Base-by-base conservation (phyloP, 2,797 vertebrate genomes). In the Enoplosus armatus region DNA sequence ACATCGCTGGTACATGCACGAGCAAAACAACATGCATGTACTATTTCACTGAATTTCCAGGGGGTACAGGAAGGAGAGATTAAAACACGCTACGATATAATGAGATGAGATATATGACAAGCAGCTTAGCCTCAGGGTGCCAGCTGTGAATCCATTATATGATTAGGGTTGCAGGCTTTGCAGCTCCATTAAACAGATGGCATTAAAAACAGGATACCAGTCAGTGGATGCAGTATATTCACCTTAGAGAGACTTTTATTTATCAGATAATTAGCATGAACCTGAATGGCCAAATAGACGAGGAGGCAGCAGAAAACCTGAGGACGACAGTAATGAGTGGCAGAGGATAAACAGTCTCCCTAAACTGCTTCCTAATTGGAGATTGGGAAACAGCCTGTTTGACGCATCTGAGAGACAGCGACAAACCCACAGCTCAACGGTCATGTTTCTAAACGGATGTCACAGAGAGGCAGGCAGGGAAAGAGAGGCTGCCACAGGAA, bases 121-220 rank as follows among this genome's bases (percentile, higher is more conserved):
- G 33, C 31, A 51, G 50, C 55, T 62, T 56, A 43, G 63, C 68
- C 67, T 60, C 33, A 18, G 22, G 20, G 24, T 18, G 18, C 9
- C 66, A 70, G 15, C 55, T 71, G 61, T 47, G 20, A 75, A 55
- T 53, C 54, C 9, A 72, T 55, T 31, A 47, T 27, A 16, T 41
- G 43, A 72, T 56, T 27, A 75, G 48, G 35, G 45, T 63, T 26
- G 6, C 37, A 56, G 16, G 29, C 22, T 65, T 39, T 70, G 18
- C 35, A 18, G 71, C 26, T 69, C 53, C 31, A 45, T 37, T 27
- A 66, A 59, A 51, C 39, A 54, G 45, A 66, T 6, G 12, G 22
- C 33, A 35, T 68, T 62, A 56, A 24, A 53, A 71, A 47, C 22
- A 20, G 6, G 18, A 58, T 18, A 15, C 6, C 5, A 39, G 24